Evolutionary conservation across 2,888 invertebrate species (phyloP), one percentile per base, ranked within the genome.

Genomic region (Callimorpha dominula): DNA sequence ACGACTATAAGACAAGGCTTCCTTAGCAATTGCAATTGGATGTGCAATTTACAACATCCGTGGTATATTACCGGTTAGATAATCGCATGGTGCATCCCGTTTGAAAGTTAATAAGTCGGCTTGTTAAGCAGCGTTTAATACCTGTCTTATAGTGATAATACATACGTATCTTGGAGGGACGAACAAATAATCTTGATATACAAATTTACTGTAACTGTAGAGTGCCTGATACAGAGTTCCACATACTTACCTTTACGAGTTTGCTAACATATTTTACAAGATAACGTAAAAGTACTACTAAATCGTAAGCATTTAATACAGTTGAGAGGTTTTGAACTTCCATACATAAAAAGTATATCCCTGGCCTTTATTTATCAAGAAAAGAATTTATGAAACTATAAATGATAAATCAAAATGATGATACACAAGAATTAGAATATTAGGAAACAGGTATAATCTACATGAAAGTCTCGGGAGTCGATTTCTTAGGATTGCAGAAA

Each of bases 1-100:
- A 86, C 84, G 84, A 86, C 87, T 86, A 86, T 88, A 89, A 89
- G 78, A 88, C 87, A 88, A 83, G 82, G 83, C 79, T 85, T 85
- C 82, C 81, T 82, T 80, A 81, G 84, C 82, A 84, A 88, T 86
- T 84, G 86, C 84, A 85, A 82, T 79, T 84, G 85, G 82, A 79
- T 77, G 83, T 81, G 81, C 85, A 87, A 89, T 90, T 89, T 88
- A 86, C 81, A 85, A 86, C 83, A 82, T 87, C 85, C 85, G 84
- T 81, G 81, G 83, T 77, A 52, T 75, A 75, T 71, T 71, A 80
- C 78, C 65, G 75, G 76, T 73, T 76, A 79, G 78, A 78, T 81
- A 82, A 81, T 80, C 79, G 71, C 75, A 79, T 72, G 73, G 72
- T 77, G 74, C 79, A 77, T 81, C 82, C 80, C 73, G 74, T 74